Conservation (phyloP, 1,140 invertebrate genomes). For the Rhopalosiphum maidis region DNA sequence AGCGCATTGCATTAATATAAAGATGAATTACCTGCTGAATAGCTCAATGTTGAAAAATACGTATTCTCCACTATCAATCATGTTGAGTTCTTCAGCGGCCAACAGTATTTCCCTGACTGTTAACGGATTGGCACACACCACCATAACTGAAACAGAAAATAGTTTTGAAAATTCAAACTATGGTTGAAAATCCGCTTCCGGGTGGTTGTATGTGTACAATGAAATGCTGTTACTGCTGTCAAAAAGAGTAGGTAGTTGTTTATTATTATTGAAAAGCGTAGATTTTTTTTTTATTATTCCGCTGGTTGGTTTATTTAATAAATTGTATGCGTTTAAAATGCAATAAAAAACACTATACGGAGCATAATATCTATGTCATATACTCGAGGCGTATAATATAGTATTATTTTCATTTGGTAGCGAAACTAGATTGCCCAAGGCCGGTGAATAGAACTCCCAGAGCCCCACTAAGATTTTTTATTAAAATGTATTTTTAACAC, state of each 20-base stretch:
- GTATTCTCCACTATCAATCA: conserved; percentile 95
- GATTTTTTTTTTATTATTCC: too few relatives aligned
- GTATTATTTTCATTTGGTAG: too few relatives aligned
- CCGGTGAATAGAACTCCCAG: too few relatives aligned
- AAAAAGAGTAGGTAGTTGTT: background rate
- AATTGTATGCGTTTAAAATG: background rate
- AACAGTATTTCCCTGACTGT: conserved; percentile 89
- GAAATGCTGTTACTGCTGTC: conserved; percentile 1
- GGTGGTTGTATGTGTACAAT: too few relatives aligned
- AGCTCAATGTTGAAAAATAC: conserved; percentile 98
- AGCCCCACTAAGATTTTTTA: background rate
- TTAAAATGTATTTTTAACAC: background rate
- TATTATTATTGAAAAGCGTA: background rate
- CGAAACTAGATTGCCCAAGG: too few relatives aligned
- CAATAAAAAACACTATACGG: background rate
- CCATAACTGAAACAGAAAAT: conserved; percentile 80
- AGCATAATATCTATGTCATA: background rate
- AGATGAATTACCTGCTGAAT: conserved; percentile 81
- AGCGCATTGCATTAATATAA: background rate
- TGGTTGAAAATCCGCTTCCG: background rate
- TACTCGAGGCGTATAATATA: background rate
- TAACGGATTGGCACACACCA: conserved; percentile 88
- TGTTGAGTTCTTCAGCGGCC: conserved; percentile 88
- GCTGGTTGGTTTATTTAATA: background rate
- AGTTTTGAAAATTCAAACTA: conserved; percentile 5